Conservation (phyloP, 2,113 vertebrate genomes). For the Tringa solitaria region DNA sequence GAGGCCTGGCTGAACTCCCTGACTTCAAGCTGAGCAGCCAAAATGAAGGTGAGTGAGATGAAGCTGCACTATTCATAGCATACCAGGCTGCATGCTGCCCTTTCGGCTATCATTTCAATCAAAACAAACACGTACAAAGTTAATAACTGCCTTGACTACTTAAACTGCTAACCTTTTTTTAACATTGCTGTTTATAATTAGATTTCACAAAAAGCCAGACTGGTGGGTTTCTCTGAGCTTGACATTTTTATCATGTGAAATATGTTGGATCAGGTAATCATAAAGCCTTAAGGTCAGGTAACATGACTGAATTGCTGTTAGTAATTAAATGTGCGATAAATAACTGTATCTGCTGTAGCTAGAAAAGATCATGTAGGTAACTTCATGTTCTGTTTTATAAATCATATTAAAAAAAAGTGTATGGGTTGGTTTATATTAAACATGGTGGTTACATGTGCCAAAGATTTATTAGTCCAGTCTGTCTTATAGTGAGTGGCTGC, state of each 20-base stretch:
- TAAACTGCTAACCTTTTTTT: not conserved
- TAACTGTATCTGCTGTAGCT: slow-evolving; percentile 11
- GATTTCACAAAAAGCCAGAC: slow-evolving; percentile 41
- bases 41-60: not conserved
- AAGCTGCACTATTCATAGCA: not conserved
- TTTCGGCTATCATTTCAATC: not conserved
- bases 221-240: not conserved
- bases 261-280: slow-evolving; percentile 50
- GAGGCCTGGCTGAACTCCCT: not conserved
- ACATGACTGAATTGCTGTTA: slow-evolving; percentile 37
- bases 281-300: slow-evolving; percentile 45
- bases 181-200: slow-evolving; percentile 31
- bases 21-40: not conserved
- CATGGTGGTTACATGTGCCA: slow-evolving; percentile 54
- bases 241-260: slow-evolving; percentile 51
- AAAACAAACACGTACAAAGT: not conserved
- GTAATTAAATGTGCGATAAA: slow-evolving; percentile 46
- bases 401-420: slow-evolving; percentile 50
- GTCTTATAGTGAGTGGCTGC: slow-evolving; percentile 51
- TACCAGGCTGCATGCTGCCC: not conserved
- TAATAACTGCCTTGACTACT: not conserved
- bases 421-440: slow-evolving; percentile 53
- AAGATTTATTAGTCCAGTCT: slow-evolving; percentile 68
- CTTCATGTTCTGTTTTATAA: slow-evolving; percentile 58
- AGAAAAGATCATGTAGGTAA: slow-evolving; percentile 46